Conservation (phyloP, 2,113 vertebrate genomes). For the Eptatretus burgeri region DNA sequence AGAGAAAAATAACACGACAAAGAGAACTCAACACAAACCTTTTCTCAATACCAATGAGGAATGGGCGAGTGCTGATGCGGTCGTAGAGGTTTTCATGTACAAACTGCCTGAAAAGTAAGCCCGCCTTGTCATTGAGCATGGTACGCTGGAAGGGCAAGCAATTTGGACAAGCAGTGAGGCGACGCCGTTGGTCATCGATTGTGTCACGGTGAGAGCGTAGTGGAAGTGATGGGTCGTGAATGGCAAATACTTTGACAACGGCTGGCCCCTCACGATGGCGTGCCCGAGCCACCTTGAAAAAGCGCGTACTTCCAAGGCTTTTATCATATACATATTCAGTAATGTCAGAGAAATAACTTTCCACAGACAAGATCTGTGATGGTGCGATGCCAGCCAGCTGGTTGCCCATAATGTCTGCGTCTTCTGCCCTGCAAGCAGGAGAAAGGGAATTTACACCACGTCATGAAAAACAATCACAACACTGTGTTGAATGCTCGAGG, state of each 20-base stretch:
- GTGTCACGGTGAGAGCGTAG: slow-evolving; percentile 79
- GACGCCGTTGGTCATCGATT: slow-evolving; percentile 74
- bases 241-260: slow-evolving; percentile 91
- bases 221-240: slow-evolving; percentile 71
- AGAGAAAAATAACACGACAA: no score
- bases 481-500: no score
- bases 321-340: slow-evolving; percentile 84
- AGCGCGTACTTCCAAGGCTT: slow-evolving; percentile 75
- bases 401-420: slow-evolving; percentile 39
- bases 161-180: slow-evolving; percentile 62
- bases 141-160: slow-evolving; percentile 79
- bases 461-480: no score
- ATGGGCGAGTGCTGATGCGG: slow-evolving; percentile 70
- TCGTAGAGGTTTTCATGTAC: slow-evolving; percentile 89
- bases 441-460: no score
- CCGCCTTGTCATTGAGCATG: slow-evolving; percentile 52
- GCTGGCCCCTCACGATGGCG: slow-evolving; percentile 75
- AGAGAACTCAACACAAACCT: slow-evolving; percentile 13
- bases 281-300: slow-evolving; percentile 84
- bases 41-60: slow-evolving; percentile 77
- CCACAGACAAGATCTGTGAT: slow-evolving; percentile 86
- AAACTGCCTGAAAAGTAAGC: slow-evolving; percentile 69
- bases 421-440: no score
- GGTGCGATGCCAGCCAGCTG: slow-evolving; percentile 88
- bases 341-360: slow-evolving; percentile 93